Evolutionary conservation across 2,113 vertebrate species (phyloP).

Genomic region (Cervus canadensis): DNA sequence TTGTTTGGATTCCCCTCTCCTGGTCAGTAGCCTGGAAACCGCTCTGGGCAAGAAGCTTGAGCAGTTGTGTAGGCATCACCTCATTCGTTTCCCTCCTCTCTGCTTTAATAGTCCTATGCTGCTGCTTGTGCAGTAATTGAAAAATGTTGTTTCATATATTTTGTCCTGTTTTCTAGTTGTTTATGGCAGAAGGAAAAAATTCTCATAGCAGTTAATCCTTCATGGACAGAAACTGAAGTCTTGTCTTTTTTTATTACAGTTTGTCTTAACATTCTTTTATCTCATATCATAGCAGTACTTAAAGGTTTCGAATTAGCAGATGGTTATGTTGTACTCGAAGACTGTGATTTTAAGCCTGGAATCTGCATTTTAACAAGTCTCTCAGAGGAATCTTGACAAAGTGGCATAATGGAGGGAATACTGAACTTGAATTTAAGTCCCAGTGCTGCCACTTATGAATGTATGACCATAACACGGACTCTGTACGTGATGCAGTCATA

Average conservation of each 20-base stretch:
- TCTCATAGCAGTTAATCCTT: constrained; percentile 59
- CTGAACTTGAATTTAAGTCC: background rate
- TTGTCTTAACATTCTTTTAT: constrained; percentile 44
- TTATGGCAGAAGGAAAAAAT: constrained; percentile 38
- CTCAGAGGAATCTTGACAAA: background rate
- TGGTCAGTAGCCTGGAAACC: background rate
- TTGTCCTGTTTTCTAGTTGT: constrained; percentile 63
- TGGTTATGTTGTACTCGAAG: background rate
- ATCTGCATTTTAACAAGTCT: constrained; percentile 33
- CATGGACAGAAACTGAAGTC: constrained; percentile 21
- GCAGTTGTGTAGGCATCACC: background rate
- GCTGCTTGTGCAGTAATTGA: constrained; percentile 57
- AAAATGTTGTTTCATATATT: constrained; percentile 61
- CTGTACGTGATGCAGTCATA: background rate
- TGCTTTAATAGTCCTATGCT: constrained; percentile 18
- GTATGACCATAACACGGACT: background rate
- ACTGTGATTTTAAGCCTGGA: background rate
- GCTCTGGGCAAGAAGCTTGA: background rate
- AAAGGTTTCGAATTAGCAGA: background rate
- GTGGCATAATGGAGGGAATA: background rate
- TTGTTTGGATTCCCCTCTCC: background rate
- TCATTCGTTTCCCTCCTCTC: constrained; percentile 10
- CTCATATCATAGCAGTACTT: background rate
- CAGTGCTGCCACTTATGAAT: background rate
- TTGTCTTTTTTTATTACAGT: constrained; percentile 64